These are phyloP conservation scores for Ditula angustiorana DNA, from an alignment of 2,888 invertebrate genomes.

Conservation along the genomic window DNA sequence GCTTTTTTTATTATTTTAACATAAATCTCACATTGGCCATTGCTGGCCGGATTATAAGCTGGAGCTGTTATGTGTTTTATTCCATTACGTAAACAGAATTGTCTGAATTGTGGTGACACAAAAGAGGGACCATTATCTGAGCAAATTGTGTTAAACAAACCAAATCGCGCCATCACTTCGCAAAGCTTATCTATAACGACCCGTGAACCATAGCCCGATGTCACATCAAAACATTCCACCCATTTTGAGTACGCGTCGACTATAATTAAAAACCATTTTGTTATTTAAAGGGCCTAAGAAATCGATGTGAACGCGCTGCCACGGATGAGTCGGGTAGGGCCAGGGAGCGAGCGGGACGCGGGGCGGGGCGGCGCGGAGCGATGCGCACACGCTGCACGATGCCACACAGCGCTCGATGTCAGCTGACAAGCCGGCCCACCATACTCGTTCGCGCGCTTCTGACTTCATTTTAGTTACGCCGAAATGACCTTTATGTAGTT, in stretches of 20 bases:
- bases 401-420: slow-evolving; percentile 25
- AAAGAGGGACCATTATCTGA: slow-evolving; percentile 41
- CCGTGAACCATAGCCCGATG: not conserved
- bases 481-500: slow-evolving; percentile 23
- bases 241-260: slow-evolving; percentile 30
- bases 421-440: not conserved
- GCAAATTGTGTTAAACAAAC: slow-evolving; percentile 17
- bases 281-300: slow-evolving; percentile 6
- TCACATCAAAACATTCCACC: slow-evolving; percentile 28
- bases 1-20: slow-evolving; percentile 46
- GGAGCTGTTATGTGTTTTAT: slow-evolving; percentile 40
- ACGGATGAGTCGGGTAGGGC: slow-evolving; percentile 21
- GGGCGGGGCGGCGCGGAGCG: slow-evolving; percentile 8
- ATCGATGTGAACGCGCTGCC: slow-evolving; percentile 32
- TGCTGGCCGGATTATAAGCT: slow-evolving; percentile 41
- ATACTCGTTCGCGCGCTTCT: slow-evolving; percentile 9
- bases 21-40: slow-evolving; percentile 43
- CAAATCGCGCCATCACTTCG: slow-evolving; percentile 37
- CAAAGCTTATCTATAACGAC: slow-evolving; percentile 36
- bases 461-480: slow-evolving; percentile 30
- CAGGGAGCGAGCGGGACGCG: slow-evolving; percentile 24
- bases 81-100: slow-evolving; percentile 41
- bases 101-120: slow-evolving; percentile 36
- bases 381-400: slow-evolving; percentile 11
- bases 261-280: slow-evolving; percentile 19